Percentiles rank a stretch among this genome's conserved stretches.
Conservation (phyloP, 2,888 invertebrate species). For the Tineola bisselliella region DNA sequence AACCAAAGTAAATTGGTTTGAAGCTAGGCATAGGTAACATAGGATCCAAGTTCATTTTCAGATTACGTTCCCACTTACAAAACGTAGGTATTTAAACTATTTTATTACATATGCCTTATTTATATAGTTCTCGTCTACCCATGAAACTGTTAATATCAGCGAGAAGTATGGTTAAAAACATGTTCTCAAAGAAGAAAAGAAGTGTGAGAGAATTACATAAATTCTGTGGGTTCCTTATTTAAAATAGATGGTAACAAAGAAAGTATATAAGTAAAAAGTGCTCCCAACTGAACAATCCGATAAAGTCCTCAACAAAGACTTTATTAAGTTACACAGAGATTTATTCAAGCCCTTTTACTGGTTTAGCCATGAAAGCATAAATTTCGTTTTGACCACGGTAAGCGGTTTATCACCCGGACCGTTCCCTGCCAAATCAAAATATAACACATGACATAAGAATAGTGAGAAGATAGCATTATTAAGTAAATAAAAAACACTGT, state of each 20-base stretch:
- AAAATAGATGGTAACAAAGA: neutral
- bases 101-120: too few species aligned
- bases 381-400: conserved; percentile 49
- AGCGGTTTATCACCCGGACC: conserved; percentile 49
- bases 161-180: too few species aligned
- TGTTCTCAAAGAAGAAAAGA: too few species aligned
- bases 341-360: conserved; percentile 53
- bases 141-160: too few species aligned
- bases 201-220: too few species aligned
- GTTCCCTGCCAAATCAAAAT: conserved; percentile 57
- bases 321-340: conserved; percentile 57
- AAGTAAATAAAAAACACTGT: conserved; percentile 14
- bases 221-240: neutral
- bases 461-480: conserved; percentile 15
- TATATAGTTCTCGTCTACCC: too few species aligned
- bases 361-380: conserved; percentile 49
- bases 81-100: too few species aligned
- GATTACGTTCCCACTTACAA: too few species aligned
- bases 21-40: too few species aligned
- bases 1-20: too few species aligned
- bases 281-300: neutral
- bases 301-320: conserved; percentile 52
- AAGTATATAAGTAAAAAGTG: neutral
- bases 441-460: conserved; percentile 27
- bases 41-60: too few species aligned